Evolutionary conservation across 2,113 vertebrate species (phyloP), one percentile per base, ranked within the genome.

Genomic region (Labeo rohita): DNA sequence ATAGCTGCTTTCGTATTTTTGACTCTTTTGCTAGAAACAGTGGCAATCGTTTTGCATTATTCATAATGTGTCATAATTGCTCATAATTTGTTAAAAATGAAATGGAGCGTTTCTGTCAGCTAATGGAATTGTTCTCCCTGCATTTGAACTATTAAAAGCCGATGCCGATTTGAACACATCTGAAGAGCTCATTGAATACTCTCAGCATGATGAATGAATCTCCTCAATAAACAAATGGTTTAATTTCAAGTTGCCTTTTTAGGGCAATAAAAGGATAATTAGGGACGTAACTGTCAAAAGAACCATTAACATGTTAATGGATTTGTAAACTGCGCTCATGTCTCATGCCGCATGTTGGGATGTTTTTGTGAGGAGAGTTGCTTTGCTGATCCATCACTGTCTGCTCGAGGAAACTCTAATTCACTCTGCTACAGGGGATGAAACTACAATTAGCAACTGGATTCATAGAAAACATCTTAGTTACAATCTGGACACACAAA

Each of bases 251-350:
- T 49, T 72, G 34, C 8, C 66, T 72, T 80, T 76, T 85, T 47
- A 15, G 36, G 16, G 49, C 85, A 34, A 52, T 47, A 39, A 74
- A 80, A 74, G 23, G 79, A 23, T 86, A 86, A 86, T 86, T 86
- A 75, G 79, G 36, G 54, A 72, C 79, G 5, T n/a, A 39, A 23
- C 79, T 80, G 79, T 86, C 85, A 86, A 49, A 82, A 80, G 85
- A 80, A 65, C 18, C 59, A 86, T 82, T 86, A 82, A 18, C 85
- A 81, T 76, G 78, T 86, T 81, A 82, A 86, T 86, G 28, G 16
- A n/a, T 82, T 43, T 47, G 66, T 15, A 75, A 82, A 86, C 49
- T 34, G 66, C 63, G n/a, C 50, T 70, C 3, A 13, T 34, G 43
- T 65, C 45, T 47, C 15, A 13, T 23, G 3, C 9, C 12, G 59